Evolutionary conservation across 2,113 vertebrate species (phyloP), one percentile per base, ranked within the genome.

Genomic region (Puma concolor): DNA sequence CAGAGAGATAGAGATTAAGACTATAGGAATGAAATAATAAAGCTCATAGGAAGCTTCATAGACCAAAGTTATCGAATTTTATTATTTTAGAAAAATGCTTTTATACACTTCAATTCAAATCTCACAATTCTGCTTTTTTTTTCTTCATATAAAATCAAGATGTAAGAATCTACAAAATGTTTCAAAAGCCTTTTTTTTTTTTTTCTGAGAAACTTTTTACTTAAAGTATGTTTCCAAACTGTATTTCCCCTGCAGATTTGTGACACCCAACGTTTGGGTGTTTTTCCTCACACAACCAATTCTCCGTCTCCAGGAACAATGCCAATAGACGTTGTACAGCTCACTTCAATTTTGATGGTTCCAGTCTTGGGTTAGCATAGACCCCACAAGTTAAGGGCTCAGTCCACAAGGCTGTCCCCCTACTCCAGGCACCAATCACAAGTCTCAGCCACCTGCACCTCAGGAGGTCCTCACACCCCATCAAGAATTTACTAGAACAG

Each of bases 141-240:
- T 84, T 88, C 7, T 81, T 63, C 25, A 52, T 13, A 84, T 85
- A 66, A 89, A 82, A 66, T 86, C 8, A 92, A 81, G 38, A 14
- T 27, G 9, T 38, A 23, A 89, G 38, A 19, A 50, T 50, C 82
- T 82, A 71, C 3, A 92, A 86, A 91, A 91, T 89, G 6, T 67
- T 91, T 72, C 4, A 64, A 85, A 79, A 14, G 12, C 27, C 7
- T 38, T 31, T 52, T 31, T 52, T 52, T 31, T 52, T 57, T 71
- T 87, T 54, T 36, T 27, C 2, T 38, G 33, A 94, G 15, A 76
- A 82, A 2, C 7, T 64, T 81, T 92, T 94, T 71, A 38, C 1
- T 80, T 50, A 66, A 12, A 31, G 4, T 27, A 21, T 89, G 33
- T 4, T 2, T 48, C 48, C 64, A 27, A 82, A 64, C 8, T 80